Conservation (phyloP, 2,797 vertebrate genomes). For the Ibycter americanus region DNA sequence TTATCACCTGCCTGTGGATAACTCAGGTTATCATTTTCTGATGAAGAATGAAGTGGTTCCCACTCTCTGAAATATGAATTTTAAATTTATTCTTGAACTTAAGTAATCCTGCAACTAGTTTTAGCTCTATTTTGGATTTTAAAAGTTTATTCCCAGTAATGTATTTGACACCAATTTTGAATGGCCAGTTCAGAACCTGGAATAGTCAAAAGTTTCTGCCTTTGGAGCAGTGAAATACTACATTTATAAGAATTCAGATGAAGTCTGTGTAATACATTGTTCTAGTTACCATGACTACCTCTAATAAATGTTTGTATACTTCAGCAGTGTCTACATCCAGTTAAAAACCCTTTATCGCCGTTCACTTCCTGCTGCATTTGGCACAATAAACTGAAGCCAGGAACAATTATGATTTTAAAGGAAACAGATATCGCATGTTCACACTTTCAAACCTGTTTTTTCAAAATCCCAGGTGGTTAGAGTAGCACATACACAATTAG, state of each 20-base stretch:
- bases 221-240: background rate
- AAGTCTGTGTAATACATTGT: slow-evolving; percentile 50
- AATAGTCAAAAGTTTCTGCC: background rate
- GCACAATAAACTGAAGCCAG: slow-evolving; percentile 44
- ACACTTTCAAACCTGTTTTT: slow-evolving; percentile 35
- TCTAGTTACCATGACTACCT: slow-evolving; percentile 59
- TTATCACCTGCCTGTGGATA: background rate
- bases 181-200: background rate
- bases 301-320: slow-evolving; percentile 58
- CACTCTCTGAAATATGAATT: background rate
- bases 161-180: background rate
- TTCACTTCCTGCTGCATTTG: slow-evolving; percentile 43
- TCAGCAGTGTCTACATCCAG: slow-evolving; percentile 30
- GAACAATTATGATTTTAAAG: slow-evolving; percentile 43
- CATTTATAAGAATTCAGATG: background rate
- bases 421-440: slow-evolving; percentile 46
- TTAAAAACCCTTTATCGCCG: slow-evolving; percentile 34
- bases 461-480: slow-evolving; percentile 19
- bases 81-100: background rate
- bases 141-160: background rate
- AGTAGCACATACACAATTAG: background rate
- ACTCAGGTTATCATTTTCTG: background rate
- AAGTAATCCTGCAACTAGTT: background rate
- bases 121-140: background rate
- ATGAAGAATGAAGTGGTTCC: background rate